Percentiles rank a stretch among this genome's conserved stretches.
These are phyloP conservation scores for Mustelus asterias DNA, from an alignment of 2,113 vertebrate species.

Conservation along the genomic window DNA sequence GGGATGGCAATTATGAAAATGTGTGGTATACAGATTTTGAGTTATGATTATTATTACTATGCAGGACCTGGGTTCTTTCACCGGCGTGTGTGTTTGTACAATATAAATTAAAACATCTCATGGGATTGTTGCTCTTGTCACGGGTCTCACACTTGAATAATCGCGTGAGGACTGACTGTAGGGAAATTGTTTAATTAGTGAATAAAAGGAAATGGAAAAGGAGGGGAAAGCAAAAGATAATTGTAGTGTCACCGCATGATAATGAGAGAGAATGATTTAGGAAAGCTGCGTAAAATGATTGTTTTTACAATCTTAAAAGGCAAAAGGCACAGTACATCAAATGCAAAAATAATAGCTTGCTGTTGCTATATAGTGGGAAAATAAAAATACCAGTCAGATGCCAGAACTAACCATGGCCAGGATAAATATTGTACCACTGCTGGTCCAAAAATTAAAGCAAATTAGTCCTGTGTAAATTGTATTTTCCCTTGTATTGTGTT, in stretches of 20 bases:
- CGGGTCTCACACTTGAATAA: slow-evolving; percentile 21
- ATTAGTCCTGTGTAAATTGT: not conserved
- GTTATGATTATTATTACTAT: slow-evolving; percentile 27
- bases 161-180: not conserved
- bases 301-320: not conserved
- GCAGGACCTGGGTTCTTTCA: not conserved
- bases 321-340: not conserved
- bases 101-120: slow-evolving; percentile 27
- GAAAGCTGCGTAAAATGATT: not conserved
- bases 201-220: slow-evolving; percentile 24
- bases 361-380: not conserved
- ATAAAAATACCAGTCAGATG: not conserved
- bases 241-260: not conserved
- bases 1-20: slow-evolving; percentile 15
- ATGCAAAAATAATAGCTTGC: not conserved
- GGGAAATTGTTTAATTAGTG: slow-evolving; percentile 32
- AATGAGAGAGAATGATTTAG: slow-evolving; percentile 12
- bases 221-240: slow-evolving; percentile 23
- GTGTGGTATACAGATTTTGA: not conserved
- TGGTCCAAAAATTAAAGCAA: not conserved
- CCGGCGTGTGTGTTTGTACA: not conserved
- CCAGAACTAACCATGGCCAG: not conserved
- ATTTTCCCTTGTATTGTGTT: not conserved
- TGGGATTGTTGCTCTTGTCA: slow-evolving; percentile 16
- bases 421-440: not conserved